Conservation (phyloP, 2,113 vertebrate species). For the Ramphastos sulfuratus region DNA sequence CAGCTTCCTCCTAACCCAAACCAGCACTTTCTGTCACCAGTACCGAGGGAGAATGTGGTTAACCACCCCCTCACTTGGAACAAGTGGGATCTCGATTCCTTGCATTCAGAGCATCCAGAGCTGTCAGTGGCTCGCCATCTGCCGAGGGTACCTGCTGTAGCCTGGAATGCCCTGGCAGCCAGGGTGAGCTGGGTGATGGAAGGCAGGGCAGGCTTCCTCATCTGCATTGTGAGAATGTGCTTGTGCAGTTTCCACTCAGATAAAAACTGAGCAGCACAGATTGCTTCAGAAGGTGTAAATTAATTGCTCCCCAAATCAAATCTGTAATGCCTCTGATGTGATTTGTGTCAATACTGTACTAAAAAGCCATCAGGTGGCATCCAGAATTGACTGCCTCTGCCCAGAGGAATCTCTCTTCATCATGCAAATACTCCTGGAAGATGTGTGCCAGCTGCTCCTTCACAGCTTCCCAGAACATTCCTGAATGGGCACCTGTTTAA, state of each 20-base stretch:
- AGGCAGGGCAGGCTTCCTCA: neutral
- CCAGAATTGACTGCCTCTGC: neutral
- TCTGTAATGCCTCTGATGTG: neutral
- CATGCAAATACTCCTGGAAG: neutral
- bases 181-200: rapidly evolving
- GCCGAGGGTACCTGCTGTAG: conserved; percentile 21
- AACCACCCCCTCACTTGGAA: conserved; percentile 50
- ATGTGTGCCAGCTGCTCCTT: neutral
- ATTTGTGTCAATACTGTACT: neutral
- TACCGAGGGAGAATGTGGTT: conserved; percentile 29
- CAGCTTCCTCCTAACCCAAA: conserved; percentile 23
- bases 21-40: conserved; percentile 30
- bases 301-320: neutral
- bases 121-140: conserved; percentile 47
- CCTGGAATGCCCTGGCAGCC: neutral
- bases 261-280: neutral
- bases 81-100: conserved; percentile 49
- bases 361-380: neutral
- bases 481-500: neutral
- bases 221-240: neutral
- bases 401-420: neutral
- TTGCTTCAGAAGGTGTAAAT: neutral
- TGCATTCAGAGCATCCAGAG: conserved; percentile 39
- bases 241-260: neutral
- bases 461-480: neutral